A percentile compares a stretch with the other conserved stretches of the same genome.
Evolutionary conservation across 2,113 vertebrate species (phyloP).

Genomic region (Cyprinodon brontotheroides): DNA sequence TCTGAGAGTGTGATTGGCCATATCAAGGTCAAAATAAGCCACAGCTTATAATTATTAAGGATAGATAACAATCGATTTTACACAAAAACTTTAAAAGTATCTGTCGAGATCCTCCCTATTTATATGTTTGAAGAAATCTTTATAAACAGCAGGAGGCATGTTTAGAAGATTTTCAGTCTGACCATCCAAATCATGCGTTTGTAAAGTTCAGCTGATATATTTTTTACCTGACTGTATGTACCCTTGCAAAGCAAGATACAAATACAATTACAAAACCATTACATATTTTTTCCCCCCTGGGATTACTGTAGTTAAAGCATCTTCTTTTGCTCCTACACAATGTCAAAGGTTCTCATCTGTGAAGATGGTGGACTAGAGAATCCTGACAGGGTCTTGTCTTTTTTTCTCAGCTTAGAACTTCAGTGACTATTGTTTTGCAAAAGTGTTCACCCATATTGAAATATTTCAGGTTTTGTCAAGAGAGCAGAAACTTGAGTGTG

Average conservation of each 20-base stretch:
- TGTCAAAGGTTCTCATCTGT: slow-evolving; percentile 37
- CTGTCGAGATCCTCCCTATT: background rate
- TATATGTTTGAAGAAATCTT: slow-evolving; percentile 6
- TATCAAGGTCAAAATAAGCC: slow-evolving; percentile 66
- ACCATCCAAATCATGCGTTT: background rate
- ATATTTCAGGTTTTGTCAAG: no score
- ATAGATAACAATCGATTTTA: no score
- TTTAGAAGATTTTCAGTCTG: background rate
- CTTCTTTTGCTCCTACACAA: slow-evolving; percentile 44
- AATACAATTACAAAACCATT: slow-evolving; percentile 26
- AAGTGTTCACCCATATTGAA: no score
- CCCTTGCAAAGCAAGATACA: slow-evolving; percentile 2
- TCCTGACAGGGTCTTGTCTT: background rate
- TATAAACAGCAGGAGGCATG: background rate
- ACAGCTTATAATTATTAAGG: slow-evolving; percentile 51
- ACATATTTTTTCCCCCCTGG: slow-evolving; percentile 37
- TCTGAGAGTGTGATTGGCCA: slow-evolving; percentile 61
- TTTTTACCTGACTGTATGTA: slow-evolving; percentile 20
- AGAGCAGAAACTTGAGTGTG: no score
- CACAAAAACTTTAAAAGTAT: background rate
- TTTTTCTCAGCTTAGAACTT: background rate
- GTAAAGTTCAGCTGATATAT: slow-evolving; percentile 26
- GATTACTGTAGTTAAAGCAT: slow-evolving; percentile 59
- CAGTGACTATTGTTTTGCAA: no score
- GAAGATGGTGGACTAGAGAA: background rate